A percentile compares a stretch with the other conserved stretches of the same genome.
phyloP scores from a whole-genome alignment of 1,140 invertebrate species.

The Andrena cerasifolii region DNA sequence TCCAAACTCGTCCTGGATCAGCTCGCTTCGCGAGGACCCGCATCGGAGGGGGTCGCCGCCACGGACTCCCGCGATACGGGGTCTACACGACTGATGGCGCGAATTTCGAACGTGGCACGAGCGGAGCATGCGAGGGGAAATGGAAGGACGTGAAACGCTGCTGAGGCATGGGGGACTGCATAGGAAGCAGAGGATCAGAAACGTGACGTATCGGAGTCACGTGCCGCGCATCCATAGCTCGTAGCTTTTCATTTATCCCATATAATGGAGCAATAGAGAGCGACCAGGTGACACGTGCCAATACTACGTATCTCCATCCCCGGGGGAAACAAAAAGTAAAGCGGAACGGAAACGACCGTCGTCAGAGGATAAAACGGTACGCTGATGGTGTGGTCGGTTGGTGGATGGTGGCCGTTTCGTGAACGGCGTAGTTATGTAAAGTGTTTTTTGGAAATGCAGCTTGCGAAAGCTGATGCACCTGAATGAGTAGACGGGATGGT shows the following conservation, averaged over 20 bases:
- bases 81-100: neutral
- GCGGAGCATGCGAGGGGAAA: neutral
- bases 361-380: neutral
- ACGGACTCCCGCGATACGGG: neutral
- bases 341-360: neutral
- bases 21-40: too few relatives aligned
- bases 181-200: conserved; percentile 44
- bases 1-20: conserved; percentile 18
- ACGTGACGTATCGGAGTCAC: conserved; percentile 56
- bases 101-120: neutral
- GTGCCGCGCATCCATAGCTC: conserved; percentile 40
- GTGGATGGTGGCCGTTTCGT: neutral
- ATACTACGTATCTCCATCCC: neutral
- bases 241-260: conserved; percentile 58
- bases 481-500: too few relatives aligned
- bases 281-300: conserved; percentile 31
- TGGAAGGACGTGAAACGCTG: neutral
- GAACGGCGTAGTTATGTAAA: neutral
- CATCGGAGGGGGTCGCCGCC: neutral
- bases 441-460: too few relatives aligned
- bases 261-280: conserved; percentile 30
- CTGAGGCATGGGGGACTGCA: neutral
- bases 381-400: too few relatives aligned
- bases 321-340: neutral
- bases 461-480: too few relatives aligned